These are phyloP conservation scores for Scopus umbretta DNA, from an alignment of 2,113 vertebrate genomes.

Conservation along the genomic window DNA sequence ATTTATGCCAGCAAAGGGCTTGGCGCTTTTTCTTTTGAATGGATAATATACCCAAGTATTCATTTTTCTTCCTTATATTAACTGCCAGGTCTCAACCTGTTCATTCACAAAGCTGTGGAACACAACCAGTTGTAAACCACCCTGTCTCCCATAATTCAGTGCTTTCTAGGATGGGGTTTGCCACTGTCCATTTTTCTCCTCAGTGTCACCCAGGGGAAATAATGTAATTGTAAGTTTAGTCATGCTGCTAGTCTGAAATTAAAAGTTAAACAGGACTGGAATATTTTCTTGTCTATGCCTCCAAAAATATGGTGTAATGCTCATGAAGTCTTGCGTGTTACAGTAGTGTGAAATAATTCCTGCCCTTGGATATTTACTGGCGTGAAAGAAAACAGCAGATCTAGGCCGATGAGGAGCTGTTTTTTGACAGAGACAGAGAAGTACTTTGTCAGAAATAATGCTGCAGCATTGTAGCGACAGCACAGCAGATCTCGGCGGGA, in stretches of 20 bases:
- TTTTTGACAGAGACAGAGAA: not conserved
- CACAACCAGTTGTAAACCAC: not conserved
- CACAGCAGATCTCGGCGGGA: not conserved
- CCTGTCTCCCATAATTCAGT: not conserved
- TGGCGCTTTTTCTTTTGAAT: slow-evolving; percentile 11
- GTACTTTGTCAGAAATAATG: not conserved
- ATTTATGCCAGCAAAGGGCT: not conserved
- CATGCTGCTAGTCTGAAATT: not conserved
- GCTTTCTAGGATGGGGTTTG: not conserved
- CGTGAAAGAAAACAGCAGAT: not conserved
- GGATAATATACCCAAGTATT: not conserved
- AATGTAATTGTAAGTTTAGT: not conserved
- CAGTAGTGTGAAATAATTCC: not conserved
- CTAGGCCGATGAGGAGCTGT: not conserved
- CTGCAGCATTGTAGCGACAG: not conserved
- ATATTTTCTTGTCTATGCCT: not conserved
- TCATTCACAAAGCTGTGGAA: not conserved
- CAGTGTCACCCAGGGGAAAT: not conserved
- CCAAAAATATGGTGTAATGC: not conserved
- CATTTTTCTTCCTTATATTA: not conserved
- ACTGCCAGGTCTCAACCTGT: not conserved
- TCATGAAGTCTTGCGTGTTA: not conserved
- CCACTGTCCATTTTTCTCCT: not conserved
- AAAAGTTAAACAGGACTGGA: not conserved
- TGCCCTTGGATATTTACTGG: not conserved